Evolutionary conservation across 2,797 vertebrate species (phyloP).

Genomic region (Halcyon leucocephala): DNA sequence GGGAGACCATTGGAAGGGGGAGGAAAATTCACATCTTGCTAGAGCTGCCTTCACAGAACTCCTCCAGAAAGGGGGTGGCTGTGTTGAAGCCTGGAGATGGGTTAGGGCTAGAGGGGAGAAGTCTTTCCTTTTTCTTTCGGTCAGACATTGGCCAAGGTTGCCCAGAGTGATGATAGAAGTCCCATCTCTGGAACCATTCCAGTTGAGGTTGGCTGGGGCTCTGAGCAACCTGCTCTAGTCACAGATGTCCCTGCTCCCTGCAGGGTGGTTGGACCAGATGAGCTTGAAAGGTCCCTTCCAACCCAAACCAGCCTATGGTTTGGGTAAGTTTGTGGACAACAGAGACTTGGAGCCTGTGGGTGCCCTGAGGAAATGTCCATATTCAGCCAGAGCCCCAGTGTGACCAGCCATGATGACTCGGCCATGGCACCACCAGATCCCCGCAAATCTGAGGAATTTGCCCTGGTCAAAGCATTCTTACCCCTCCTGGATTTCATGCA

Average conservation of each 20-base stretch:
- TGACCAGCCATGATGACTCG: background rate
- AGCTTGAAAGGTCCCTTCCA: background rate
- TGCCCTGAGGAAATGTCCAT: background rate
- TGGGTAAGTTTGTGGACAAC: background rate
- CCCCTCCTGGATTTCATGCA: background rate
- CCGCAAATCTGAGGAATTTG: background rate
- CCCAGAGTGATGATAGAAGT: background rate
- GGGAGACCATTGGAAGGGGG: background rate
- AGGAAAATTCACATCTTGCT: background rate
- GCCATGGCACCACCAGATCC: background rate
- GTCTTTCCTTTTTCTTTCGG: background rate
- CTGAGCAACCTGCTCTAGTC: no score
- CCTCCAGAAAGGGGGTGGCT: background rate
- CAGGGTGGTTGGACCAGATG: background rate
- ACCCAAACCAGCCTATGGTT: no score
- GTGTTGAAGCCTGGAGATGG: background rate
- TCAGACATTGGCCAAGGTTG: background rate
- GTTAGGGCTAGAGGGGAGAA: background rate
- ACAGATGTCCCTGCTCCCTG: no score
- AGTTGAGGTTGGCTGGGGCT: background rate
- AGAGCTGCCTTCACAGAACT: background rate
- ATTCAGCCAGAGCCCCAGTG: background rate
- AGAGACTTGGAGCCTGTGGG: background rate
- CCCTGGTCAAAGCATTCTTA: background rate
- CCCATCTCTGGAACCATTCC: background rate